Conservation (phyloP, 2,888 invertebrate genomes). For the Tiphia femorata region DNA sequence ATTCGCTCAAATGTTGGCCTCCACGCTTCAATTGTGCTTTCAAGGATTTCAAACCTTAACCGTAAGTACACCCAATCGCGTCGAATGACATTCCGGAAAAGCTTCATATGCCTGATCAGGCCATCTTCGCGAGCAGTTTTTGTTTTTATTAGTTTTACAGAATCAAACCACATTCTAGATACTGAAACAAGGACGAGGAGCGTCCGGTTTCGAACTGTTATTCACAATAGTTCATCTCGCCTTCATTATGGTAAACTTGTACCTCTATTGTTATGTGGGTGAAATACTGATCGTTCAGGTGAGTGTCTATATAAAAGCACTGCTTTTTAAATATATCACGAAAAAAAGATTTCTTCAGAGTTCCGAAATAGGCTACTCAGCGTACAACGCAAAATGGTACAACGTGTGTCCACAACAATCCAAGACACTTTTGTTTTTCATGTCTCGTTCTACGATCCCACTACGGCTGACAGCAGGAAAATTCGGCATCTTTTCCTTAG, state of each 20-base stretch:
- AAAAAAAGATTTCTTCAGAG: too few relatives aligned
- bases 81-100: too few relatives aligned
- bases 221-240: constrained; percentile 29
- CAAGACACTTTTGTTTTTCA: constrained; percentile 36
- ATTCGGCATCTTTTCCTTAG: constrained; percentile 47
- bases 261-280: constrained; percentile 51
- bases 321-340: too few relatives aligned
- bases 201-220: too few relatives aligned
- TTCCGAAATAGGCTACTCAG: constrained; percentile 33
- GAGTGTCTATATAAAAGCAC: too few relatives aligned
- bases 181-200: too few relatives aligned
- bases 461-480: constrained; percentile 53
- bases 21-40: constrained; percentile 49
- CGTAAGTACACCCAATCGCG: too few relatives aligned
- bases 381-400: constrained; percentile 48
- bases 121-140: too few relatives aligned
- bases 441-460: constrained; percentile 38
- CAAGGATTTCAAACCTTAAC: too few relatives aligned
- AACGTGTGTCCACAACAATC: constrained; percentile 31
- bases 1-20: constrained; percentile 47
- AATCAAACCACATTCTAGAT: too few relatives aligned
- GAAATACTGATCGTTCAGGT: constrained; percentile 39
- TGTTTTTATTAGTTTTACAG: too few relatives aligned
- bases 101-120: too few relatives aligned
- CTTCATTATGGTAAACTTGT: constrained; percentile 44